phyloP scores from a whole-genome alignment of 2,888 invertebrate species.

The Rhagium mordax region DNA sequence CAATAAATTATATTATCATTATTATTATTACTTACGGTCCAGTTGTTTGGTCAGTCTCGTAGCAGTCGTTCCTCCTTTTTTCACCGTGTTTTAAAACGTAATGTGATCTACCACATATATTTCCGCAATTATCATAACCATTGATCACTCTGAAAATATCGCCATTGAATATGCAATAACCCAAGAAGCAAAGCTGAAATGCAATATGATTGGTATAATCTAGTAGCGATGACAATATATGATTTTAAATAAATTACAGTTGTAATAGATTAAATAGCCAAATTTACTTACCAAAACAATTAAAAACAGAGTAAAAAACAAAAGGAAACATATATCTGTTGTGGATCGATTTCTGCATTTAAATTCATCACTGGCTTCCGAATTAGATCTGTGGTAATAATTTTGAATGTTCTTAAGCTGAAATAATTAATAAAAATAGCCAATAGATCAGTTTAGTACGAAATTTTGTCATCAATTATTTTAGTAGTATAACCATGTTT shows the following conservation, averaged over 20 bases:
- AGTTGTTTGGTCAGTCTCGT: slow-evolving; percentile 68
- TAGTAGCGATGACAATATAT: no score
- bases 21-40: slow-evolving; percentile 62
- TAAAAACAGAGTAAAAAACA: slow-evolving; percentile 72
- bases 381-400: slow-evolving; percentile 39
- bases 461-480: no score
- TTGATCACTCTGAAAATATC: slow-evolving; percentile 75
- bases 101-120: slow-evolving; percentile 76
- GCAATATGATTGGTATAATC: background rate
- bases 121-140: slow-evolving; percentile 78
- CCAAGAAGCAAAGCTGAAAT: slow-evolving; percentile 59
- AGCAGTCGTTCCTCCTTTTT: slow-evolving; percentile 65
- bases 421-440: slow-evolving; percentile 38
- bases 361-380: slow-evolving; percentile 48
- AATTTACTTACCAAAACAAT: slow-evolving; percentile 73
- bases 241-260: no score
- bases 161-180: slow-evolving; percentile 71
- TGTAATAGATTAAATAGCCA: no score
- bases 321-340: slow-evolving; percentile 73
- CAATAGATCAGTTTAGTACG: no score
- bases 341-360: slow-evolving; percentile 48
- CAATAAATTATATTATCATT: no score
- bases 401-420: slow-evolving; percentile 42
- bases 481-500: no score
- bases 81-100: slow-evolving; percentile 35